These are phyloP conservation scores for Lysandra coridon DNA, from an alignment of 2,888 invertebrate species.

Conservation along the genomic window DNA sequence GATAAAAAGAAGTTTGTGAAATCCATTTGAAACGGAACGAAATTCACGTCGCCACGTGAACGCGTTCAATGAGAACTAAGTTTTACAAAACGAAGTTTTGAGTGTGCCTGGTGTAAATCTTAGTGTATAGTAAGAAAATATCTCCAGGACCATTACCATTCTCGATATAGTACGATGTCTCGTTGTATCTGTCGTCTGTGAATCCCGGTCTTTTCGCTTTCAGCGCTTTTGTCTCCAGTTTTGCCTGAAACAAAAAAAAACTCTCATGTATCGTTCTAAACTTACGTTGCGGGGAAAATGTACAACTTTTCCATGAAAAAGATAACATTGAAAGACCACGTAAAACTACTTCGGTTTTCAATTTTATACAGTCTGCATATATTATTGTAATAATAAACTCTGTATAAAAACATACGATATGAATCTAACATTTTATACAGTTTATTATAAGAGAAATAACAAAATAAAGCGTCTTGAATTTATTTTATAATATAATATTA, in stretches of 20 bases:
- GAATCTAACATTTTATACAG: too few species aligned
- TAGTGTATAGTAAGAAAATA: not conserved
- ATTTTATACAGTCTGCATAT: not conserved
- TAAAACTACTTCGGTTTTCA: not conserved
- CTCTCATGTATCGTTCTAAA: slow-evolving; percentile 9
- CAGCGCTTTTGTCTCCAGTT: slow-evolving; percentile 93
- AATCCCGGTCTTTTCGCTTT: slow-evolving; percentile 95
- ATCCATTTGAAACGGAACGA: too few species aligned
- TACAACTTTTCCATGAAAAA: not conserved
- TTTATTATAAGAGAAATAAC: too few species aligned
- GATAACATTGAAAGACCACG: not conserved
- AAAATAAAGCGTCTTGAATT: too few species aligned
- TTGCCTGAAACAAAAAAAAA: slow-evolving; percentile 85
- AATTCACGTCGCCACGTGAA: too few species aligned
- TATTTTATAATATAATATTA: too few species aligned
- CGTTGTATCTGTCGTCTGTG: slow-evolving; percentile 95
- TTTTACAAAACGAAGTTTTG: too few species aligned
- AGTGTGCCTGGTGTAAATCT: too few species aligned
- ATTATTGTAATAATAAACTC: not conserved
- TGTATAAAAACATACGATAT: too few species aligned
- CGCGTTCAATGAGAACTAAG: too few species aligned
- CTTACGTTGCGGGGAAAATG: not conserved
- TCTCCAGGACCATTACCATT: slow-evolving; percentile 85
- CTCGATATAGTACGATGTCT: slow-evolving; percentile 97
- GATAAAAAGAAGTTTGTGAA: too few species aligned